phyloP scores from a whole-genome alignment of 2,888 invertebrate genomes.

The Esperia sulphurella region DNA sequence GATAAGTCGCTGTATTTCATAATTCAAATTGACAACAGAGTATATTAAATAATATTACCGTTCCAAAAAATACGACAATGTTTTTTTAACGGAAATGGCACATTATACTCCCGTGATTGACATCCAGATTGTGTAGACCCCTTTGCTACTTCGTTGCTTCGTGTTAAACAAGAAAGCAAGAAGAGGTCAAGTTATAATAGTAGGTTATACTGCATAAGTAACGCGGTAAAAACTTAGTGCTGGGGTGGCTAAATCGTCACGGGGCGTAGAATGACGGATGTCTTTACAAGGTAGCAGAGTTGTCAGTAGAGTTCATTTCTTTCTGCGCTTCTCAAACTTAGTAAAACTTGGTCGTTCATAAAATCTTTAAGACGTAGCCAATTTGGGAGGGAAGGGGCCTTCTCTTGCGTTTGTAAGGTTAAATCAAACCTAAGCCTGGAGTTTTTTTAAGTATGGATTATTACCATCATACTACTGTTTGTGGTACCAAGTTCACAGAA shows the following conservation, averaged over 20 bases:
- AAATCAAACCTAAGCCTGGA: too few relatives aligned
- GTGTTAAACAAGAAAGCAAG: neutral
- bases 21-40: too few relatives aligned
- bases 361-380: too few relatives aligned
- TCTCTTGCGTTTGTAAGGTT: too few relatives aligned
- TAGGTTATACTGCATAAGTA: conserved; percentile 29
- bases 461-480: too few relatives aligned
- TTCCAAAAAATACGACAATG: neutral
- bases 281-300: conserved; percentile 67
- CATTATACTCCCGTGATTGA: conserved; percentile 49
- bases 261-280: conserved; percentile 70
- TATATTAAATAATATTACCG: too few relatives aligned
- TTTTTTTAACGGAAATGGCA: conserved; percentile 66
- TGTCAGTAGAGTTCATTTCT: conserved; percentile 51
- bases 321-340: conserved; percentile 37
- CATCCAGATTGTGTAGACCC: conserved; percentile 22
- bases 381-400: too few relatives aligned
- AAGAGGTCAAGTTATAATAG: conserved; percentile 24
- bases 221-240: conserved; percentile 31
- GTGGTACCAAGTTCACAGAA: too few relatives aligned
- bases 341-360: too few relatives aligned
- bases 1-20: too few relatives aligned
- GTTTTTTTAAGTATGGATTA: too few relatives aligned
- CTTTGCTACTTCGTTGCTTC: neutral
- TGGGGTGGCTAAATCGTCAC: conserved; percentile 54